These are phyloP conservation scores for Drosophila pallidifrons DNA, from an alignment of 1,140 invertebrate species.

Conservation along the genomic window DNA sequence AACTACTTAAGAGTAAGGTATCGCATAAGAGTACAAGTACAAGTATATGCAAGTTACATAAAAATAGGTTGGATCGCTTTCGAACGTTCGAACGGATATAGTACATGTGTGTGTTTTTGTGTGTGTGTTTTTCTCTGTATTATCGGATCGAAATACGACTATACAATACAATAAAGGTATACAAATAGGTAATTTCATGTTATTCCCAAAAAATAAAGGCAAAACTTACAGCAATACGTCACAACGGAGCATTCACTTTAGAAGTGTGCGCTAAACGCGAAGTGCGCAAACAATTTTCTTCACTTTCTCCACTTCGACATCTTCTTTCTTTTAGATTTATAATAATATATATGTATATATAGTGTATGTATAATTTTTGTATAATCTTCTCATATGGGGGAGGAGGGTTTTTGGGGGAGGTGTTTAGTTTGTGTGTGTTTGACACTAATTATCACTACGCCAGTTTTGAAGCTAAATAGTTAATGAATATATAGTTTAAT, in stretches of 20 bases:
- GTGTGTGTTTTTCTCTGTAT: constrained; percentile 52
- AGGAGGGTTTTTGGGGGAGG: constrained; percentile 4
- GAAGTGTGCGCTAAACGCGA: constrained; percentile 55
- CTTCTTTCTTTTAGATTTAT: not conserved
- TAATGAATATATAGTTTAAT: constrained; percentile 34
- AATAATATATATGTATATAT: constrained; percentile 24
- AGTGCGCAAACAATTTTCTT: constrained; percentile 52
- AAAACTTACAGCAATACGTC: constrained; percentile 72
- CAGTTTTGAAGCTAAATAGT: constrained; percentile 76
- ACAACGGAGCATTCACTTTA: constrained; percentile 62
- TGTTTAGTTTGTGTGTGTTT: constrained; percentile 73
- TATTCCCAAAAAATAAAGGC: constrained; percentile 58
- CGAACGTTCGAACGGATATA: constrained; percentile 43
- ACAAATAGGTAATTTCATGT: constrained; percentile 33
- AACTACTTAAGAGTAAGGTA: constrained; percentile 75
- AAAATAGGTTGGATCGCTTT: constrained; percentile 62
- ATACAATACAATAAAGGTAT: constrained; percentile 64
- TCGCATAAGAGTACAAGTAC: constrained; percentile 64
- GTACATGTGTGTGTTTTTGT: constrained; percentile 35
- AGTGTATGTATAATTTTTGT: constrained; percentile 15
- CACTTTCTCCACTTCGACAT: not conserved
- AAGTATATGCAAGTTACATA: constrained; percentile 70
- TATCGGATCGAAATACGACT: constrained; percentile 30
- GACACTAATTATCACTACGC: constrained; percentile 82
- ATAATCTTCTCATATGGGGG: constrained; percentile 19